phyloP scores from a whole-genome alignment of 2,113 vertebrate genomes.

The Lasiurus cinereus region DNA sequence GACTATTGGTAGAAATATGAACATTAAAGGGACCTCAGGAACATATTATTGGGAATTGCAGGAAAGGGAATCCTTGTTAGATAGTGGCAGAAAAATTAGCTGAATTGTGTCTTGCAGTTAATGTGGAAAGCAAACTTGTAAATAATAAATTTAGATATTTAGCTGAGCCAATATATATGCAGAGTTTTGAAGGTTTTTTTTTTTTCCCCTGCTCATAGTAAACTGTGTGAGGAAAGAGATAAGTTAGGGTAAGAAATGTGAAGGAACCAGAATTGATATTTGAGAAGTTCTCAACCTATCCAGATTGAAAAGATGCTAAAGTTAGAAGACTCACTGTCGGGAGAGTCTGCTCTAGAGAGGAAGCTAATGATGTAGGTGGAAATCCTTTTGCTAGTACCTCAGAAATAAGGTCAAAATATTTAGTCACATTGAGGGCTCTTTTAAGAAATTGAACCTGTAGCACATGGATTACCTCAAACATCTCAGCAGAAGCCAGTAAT shows the following conservation, averaged over 20 bases:
- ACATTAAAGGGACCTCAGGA: neutral
- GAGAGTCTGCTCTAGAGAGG: neutral
- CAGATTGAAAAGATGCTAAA: neutral
- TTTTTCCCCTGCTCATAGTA: neutral
- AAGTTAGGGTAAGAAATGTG: neutral
- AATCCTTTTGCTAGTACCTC: constrained; percentile 2
- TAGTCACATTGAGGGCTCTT: neutral
- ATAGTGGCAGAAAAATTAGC: neutral
- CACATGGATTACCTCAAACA: neutral
- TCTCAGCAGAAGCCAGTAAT: neutral
- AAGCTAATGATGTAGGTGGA: neutral
- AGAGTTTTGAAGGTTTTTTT: neutral
- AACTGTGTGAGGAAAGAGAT: neutral
- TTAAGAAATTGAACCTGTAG: neutral
- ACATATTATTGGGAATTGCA: neutral
- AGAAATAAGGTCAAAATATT: constrained; percentile 3
- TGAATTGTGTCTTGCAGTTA: neutral
- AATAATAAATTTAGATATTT: neutral
- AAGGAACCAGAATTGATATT: neutral
- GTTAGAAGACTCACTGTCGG: neutral
- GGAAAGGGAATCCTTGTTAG: neutral
- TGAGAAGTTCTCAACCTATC: constrained; percentile 9
- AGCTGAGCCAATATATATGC: neutral
- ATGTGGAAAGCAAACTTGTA: neutral
- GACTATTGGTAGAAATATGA: neutral